A percentile compares a stretch with the other conserved stretches of the same genome.
These are phyloP conservation scores for Dioctria rufipes DNA, from an alignment of 2,888 invertebrate species.

Conservation along the genomic window DNA sequence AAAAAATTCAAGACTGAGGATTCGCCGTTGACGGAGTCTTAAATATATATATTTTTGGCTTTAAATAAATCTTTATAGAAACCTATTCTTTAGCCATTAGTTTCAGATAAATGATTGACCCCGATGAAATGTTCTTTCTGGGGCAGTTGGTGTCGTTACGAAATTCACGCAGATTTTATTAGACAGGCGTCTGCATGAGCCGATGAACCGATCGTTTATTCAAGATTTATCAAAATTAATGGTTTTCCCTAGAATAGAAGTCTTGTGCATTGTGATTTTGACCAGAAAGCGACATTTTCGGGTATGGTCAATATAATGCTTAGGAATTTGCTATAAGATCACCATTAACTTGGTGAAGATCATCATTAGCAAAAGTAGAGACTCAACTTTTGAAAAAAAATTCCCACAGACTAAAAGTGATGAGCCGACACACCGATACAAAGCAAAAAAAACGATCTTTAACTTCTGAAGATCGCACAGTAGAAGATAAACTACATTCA, in stretches of 20 bases:
- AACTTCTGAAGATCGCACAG: slow-evolving; percentile 55
- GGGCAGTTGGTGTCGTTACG: slow-evolving; percentile 2
- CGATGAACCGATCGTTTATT: slow-evolving; percentile 12
- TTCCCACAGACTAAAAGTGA: slow-evolving; percentile 48
- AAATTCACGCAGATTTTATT: slow-evolving; percentile 27
- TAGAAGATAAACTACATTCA: slow-evolving; percentile 24
- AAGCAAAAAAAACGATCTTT: slow-evolving; percentile 16
- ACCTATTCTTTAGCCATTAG: slow-evolving; percentile 44
- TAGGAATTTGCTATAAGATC: neutral
- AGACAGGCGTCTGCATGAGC: neutral
- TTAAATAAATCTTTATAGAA: slow-evolving; percentile 15
- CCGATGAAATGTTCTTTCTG: slow-evolving; percentile 10
- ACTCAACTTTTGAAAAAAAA: neutral
- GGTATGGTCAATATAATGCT: neutral
- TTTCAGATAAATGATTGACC: slow-evolving; percentile 25
- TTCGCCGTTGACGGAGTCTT: slow-evolving; percentile 4
- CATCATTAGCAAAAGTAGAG: slow-evolving; percentile 37
- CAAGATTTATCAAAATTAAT: slow-evolving; percentile 48
- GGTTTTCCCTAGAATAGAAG: slow-evolving; percentile 29
- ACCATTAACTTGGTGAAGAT: slow-evolving; percentile 31
- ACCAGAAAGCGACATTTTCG: slow-evolving; percentile 36
- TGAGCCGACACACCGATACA: neutral
- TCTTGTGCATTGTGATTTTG: slow-evolving; percentile 28
- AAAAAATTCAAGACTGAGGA: slow-evolving; percentile 14
- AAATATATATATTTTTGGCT: neutral